Evolutionary conservation across 2,888 invertebrate species (phyloP).

Genomic region (Geophilus truncorum): DNA sequence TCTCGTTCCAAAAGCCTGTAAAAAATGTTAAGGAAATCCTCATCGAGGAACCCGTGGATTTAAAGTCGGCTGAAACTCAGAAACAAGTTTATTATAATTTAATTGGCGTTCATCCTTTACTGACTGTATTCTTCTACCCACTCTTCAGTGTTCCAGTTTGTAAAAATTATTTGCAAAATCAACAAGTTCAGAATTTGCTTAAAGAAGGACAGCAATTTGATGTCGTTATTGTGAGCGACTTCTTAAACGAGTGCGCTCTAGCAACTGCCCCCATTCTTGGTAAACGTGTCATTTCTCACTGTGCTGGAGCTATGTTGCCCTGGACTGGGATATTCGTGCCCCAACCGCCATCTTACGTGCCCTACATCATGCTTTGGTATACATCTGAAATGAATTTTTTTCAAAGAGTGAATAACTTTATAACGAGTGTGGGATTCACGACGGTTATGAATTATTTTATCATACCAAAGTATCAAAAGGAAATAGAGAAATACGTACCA

Average conservation of each 20-base stretch:
- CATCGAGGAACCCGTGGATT: not conserved
- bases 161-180: not conserved
- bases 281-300: not conserved
- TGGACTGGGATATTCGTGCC: not conserved
- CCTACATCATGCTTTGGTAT: not conserved
- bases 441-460: not conserved
- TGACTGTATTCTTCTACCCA: not conserved
- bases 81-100: not conserved
- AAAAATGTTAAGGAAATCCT: slow-evolving; percentile 7
- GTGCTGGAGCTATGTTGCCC: not conserved
- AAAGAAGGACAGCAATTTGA: not conserved
- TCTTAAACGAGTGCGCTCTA: not conserved
- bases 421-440: not conserved
- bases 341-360: not conserved
- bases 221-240: not conserved
- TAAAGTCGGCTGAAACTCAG: not conserved
- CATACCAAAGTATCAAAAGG: not conserved
- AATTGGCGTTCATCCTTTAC: not conserved
- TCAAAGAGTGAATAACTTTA: not conserved
- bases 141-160: not conserved
- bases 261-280: not conserved
- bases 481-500: not conserved
- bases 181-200: not conserved
- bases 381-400: not conserved
- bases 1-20: not conserved